Evolutionary conservation across 2,113 vertebrate species (phyloP).

Genomic region (Corydoras sp.): DNA sequence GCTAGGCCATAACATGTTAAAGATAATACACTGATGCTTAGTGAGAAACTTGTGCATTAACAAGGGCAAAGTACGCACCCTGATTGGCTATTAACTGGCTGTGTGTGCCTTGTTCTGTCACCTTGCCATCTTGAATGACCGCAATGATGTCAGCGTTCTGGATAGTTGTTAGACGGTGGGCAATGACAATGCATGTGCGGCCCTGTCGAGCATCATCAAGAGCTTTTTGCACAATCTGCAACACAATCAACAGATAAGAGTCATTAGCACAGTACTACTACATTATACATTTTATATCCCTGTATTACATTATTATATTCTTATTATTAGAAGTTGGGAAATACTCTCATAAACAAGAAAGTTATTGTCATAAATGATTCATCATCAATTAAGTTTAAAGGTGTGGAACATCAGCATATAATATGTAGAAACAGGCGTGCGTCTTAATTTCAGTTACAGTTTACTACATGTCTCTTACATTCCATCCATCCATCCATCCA

Average conservation of each 20-base stretch:
- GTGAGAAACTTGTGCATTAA: conserved; percentile 62
- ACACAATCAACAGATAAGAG: background rate
- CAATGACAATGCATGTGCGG: conserved; percentile 72
- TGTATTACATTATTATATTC: no score
- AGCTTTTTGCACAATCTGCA: conserved; percentile 71
- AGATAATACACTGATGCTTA: conserved; percentile 2
- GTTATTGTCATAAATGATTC: no score
- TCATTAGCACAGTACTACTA: background rate
- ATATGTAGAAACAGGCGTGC: no score
- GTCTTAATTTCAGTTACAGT: no score
- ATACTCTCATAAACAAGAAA: no score
- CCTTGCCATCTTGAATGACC: conserved; percentile 61
- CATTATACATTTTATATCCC: no score
- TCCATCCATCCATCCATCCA: no score
- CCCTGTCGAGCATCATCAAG: conserved; percentile 70
- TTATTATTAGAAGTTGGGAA: no score
- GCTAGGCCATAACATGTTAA: background rate
- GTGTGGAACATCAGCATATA: no score
- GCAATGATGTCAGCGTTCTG: conserved; percentile 73
- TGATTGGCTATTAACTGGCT: conserved; percentile 68
- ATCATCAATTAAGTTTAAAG: no score
- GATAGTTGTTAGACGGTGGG: conserved; percentile 73
- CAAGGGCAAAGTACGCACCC: conserved; percentile 69
- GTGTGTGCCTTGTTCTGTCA: conserved; percentile 72
- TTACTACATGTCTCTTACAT: no score